Evolutionary conservation across 2,113 vertebrate species (phyloP).

Genomic region (Penelope pileata): DNA sequence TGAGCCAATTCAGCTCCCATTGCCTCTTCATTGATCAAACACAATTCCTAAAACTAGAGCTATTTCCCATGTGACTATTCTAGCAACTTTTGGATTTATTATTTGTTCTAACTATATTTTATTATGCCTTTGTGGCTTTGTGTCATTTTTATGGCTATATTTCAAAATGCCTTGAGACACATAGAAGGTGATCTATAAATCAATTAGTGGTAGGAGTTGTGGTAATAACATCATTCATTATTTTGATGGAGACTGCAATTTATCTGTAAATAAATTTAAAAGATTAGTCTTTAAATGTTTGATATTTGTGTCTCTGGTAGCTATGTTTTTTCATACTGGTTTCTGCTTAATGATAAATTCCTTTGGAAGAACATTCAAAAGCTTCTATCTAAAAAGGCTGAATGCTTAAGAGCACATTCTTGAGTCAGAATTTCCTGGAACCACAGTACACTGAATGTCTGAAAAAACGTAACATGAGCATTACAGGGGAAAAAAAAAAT

Average conservation of each 20-base stretch:
- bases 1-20: background rate
- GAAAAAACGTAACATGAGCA: background rate
- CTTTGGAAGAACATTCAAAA: background rate
- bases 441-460: background rate
- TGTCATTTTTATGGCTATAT: constrained; percentile 6
- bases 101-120: constrained; percentile 3
- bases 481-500: background rate
- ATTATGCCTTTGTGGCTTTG: background rate
- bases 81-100: background rate
- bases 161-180: constrained; percentile 24
- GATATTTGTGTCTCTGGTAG: background rate
- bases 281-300: background rate
- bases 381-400: background rate
- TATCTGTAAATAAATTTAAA: background rate
- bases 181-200: background rate
- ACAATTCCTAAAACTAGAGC: background rate
- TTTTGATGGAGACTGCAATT: background rate
- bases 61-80: background rate
- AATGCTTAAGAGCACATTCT: background rate
- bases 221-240: background rate
- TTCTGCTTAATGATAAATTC: background rate
- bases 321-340: background rate
- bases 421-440: constrained; percentile 48
- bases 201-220: background rate
- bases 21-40: background rate